A percentile compares a stretch with the other conserved stretches of the same genome.
Conservation (phyloP, 2,113 vertebrate genomes). For the Tricholaema leucomelas region DNA sequence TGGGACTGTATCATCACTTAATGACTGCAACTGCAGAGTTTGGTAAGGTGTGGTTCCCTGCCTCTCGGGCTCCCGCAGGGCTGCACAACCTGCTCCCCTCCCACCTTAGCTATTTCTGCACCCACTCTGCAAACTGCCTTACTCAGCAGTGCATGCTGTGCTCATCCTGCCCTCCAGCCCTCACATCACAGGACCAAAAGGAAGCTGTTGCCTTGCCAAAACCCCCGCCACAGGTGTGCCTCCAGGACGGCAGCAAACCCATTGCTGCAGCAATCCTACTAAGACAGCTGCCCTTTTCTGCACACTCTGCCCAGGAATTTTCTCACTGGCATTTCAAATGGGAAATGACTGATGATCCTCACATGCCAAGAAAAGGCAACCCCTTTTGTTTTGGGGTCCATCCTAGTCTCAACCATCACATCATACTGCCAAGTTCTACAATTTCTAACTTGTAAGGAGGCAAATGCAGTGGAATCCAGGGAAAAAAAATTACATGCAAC, state of each 20-base stretch:
- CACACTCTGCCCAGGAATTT: background rate
- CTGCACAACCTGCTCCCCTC: background rate
- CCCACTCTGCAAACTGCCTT: background rate
- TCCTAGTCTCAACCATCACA: background rate
- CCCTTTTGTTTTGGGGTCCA: background rate
- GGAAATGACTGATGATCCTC: background rate
- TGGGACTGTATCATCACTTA: background rate
- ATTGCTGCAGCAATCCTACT: background rate
- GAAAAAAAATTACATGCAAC: conserved; percentile 41
- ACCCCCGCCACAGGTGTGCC: background rate
- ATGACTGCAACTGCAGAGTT: background rate
- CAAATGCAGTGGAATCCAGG: conserved; percentile 1
- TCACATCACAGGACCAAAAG: background rate
- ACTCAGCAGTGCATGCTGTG: background rate
- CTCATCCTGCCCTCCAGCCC: background rate
- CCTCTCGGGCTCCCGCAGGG: background rate
- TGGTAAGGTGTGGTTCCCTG: background rate
- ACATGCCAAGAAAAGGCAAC: background rate
- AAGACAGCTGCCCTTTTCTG: background rate
- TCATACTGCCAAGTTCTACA: background rate
- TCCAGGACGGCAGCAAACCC: background rate
- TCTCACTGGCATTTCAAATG: background rate
- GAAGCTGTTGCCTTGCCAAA: background rate
- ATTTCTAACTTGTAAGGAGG: conserved; percentile 20
- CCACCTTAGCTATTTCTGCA: background rate